Evolutionary conservation across 2,113 vertebrate genomes (phyloP), one percentile per base, ranked within the genome.

Genomic region (Mola mola): DNA sequence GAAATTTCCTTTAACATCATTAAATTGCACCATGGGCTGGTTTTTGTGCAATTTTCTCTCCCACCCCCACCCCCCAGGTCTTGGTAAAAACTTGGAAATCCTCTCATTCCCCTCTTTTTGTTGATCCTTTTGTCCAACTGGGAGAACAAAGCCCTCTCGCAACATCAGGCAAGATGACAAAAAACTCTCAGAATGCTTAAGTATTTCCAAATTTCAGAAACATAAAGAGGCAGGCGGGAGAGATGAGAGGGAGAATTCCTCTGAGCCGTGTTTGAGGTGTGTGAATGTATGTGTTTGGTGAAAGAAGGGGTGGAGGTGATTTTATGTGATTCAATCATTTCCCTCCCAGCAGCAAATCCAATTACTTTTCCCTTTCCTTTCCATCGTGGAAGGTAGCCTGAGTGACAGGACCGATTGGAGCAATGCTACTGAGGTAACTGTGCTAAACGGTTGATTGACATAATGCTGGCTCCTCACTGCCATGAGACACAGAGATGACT

Each of bases 321-420:
- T 86, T 81, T 80, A 71, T 88, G 78, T 84, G 75, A 85, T 88
- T 87, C 87, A 85, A 88, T 90, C 87, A 89, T 88, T 88, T 87
- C 72, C 74, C 72, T 85, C 69, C 82, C 52, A 65, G 80, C 75
- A 83, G 87, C 66, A 73, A 88, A 87, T 87, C 81, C 82, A 88
- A 89, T 89, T 87, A 87, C 86, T 79, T 83, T 85, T 63, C 41
- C 73, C 55, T 73, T 74, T 78, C 62, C 72, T 64, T 70, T 83
- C 85, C 60, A 79, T 87, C 78, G 82, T 56, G 66, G 78, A 87
- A 85, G 83, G 85, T 85, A 62, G 74, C 51, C 72, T 83, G 86
- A 88, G 78, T 86, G 88, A 87, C 85, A 79, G 79, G 57, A 29
- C 38, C 58, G 76, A 83, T 76, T 76, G 75, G 71, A 75, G 71